A percentile compares a stretch with the other conserved stretches of the same genome.
These are phyloP conservation scores for Ivindomyrus marchei DNA, from an alignment of 2,113 vertebrate species.

Conservation along the genomic window DNA sequence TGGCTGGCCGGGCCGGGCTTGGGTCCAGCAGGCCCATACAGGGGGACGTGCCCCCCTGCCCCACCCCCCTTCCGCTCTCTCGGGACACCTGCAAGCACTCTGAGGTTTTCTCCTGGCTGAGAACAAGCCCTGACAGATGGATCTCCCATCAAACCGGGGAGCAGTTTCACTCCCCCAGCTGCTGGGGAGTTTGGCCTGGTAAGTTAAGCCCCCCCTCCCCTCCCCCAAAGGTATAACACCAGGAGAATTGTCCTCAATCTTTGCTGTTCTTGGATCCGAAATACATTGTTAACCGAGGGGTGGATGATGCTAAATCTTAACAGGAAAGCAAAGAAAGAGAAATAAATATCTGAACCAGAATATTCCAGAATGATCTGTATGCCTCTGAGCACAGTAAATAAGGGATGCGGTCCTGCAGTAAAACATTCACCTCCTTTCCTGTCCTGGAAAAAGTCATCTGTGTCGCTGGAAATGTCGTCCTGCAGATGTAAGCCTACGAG, in stretches of 20 bases:
- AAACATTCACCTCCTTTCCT: conserved; percentile 24
- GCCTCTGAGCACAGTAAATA: conserved; percentile 28
- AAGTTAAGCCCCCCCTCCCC: conserved; percentile 18
- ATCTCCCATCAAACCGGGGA: conserved; percentile 20
- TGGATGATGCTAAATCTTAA: not conserved
- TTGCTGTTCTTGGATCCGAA: not conserved
- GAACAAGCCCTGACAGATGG: conserved; percentile 32
- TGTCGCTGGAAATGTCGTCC: conserved; percentile 15
- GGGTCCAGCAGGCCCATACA: not conserved
- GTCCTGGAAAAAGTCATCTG: conserved; percentile 29
- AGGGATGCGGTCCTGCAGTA: conserved; percentile 15
- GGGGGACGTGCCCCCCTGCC: conserved; percentile 4
- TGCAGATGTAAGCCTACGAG: conserved; percentile 17
- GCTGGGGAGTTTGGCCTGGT: conserved; percentile 5
- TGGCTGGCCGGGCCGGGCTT: not conserved
- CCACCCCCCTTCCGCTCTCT: conserved; percentile 1
- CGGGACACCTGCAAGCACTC: conserved; percentile 47
- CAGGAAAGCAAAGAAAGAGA: not conserved
- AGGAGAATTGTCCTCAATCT: conserved; percentile 16
- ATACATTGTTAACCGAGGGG: not conserved
- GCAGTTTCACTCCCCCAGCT: conserved; percentile 14
- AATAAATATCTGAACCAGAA: conserved; percentile 23
- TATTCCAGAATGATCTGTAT: not conserved
- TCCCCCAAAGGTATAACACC: conserved; percentile 16
- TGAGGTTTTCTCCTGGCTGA: conserved; percentile 27